Evolutionary conservation across 2,888 invertebrate species (phyloP).

Genomic region (Pammene fasciana): DNA sequence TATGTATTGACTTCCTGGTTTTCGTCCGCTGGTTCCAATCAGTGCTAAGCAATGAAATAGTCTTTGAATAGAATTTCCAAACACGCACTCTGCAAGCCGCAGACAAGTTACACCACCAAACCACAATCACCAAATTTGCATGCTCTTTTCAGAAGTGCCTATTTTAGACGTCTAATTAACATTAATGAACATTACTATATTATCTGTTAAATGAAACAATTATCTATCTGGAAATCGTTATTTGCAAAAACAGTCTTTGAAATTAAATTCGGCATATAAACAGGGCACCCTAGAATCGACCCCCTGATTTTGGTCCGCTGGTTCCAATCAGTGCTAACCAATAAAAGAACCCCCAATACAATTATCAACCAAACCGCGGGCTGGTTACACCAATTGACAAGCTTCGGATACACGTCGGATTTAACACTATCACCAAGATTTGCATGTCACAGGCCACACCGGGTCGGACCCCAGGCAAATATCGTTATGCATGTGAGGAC

Average conservation of each 20-base stretch:
- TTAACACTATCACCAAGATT: conserved; percentile 81
- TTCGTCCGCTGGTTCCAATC: not conserved
- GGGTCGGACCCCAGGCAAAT: conserved; percentile 59
- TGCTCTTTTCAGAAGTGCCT: too few species aligned
- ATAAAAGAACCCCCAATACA: conserved; percentile 62
- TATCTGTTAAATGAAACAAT: too few species aligned
- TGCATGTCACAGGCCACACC: conserved; percentile 78
- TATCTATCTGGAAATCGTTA: too few species aligned
- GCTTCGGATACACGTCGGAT: conserved; percentile 65
- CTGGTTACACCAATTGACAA: conserved; percentile 74
- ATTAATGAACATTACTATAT: too few species aligned
- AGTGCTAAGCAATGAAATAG: not conserved
- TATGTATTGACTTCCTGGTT: not conserved
- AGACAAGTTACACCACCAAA: not conserved
- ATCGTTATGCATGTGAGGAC: conserved; percentile 60
- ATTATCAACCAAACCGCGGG: conserved; percentile 57
- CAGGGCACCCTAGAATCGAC: not conserved
- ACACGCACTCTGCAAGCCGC: not conserved
- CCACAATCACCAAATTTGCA: too few species aligned
- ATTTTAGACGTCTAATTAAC: too few species aligned
- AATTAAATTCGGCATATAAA: not conserved
- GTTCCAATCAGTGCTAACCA: conserved; percentile 56
- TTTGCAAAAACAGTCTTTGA: not conserved
- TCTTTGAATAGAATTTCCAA: not conserved
- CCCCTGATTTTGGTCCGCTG: conserved; percentile 27